These are phyloP conservation scores for Manis javanica DNA, from an alignment of 2,797 vertebrate genomes.

Conservation along the genomic window DNA sequence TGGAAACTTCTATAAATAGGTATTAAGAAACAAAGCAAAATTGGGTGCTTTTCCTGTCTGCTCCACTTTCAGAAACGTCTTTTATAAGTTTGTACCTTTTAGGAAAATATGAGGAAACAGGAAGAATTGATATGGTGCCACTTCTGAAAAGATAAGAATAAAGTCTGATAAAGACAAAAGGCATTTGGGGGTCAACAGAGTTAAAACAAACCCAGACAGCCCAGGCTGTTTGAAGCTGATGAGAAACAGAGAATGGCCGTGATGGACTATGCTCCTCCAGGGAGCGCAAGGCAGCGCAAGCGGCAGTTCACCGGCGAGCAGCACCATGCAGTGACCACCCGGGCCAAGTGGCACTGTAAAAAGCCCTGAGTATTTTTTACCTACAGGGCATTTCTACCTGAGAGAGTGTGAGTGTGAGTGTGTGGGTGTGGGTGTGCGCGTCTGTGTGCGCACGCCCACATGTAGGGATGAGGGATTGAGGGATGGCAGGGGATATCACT, in stretches of 20 bases:
- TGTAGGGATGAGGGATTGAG: not conserved
- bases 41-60: conserved; percentile 42
- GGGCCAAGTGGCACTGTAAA: not conserved
- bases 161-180: conserved; percentile 79
- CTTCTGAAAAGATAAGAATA: conserved; percentile 75
- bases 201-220: conserved; percentile 77
- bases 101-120: conserved; percentile 64
- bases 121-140: conserved; percentile 64
- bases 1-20: conserved; percentile 65
- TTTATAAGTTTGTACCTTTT: conserved; percentile 36
- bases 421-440: not conserved
- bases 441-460: not conserved
- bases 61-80: conserved; percentile 49
- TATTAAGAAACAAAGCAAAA: conserved; percentile 53
- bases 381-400: not conserved
- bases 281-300: conserved; percentile 61
- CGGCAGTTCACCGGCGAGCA: conserved; percentile 55
- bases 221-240: conserved; percentile 78
- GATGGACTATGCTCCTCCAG: not conserved
- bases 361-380: conserved; percentile 20
- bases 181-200: conserved; percentile 15
- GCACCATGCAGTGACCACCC: not conserved
- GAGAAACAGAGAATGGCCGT: conserved; percentile 82
- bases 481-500: not conserved
- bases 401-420: not conserved